Evolutionary conservation across 2,888 invertebrate genomes (phyloP), one percentile per base, ranked within the genome.

Genomic region (Caenorhabditis imperialis): DNA sequence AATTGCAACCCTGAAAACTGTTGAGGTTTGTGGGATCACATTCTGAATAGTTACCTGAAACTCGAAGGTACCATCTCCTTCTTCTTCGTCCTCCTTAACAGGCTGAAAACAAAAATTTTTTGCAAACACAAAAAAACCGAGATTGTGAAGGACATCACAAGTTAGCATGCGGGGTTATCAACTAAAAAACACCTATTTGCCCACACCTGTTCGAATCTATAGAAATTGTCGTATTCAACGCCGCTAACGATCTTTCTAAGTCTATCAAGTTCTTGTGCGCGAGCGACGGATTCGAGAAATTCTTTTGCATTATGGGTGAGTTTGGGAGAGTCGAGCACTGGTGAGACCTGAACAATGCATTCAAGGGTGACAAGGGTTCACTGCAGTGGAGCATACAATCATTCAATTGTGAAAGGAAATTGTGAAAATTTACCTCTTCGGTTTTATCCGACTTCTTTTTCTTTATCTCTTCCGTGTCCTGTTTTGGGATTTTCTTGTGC

Each of bases 1-100:
- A 18, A 16, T 27, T 54, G 54, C 74, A 69, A 3, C 67, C 74
- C 55, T 67, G 16, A 14, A 70, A 45, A n/a, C 10, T 40, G 23
- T 42, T 8, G 7, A 14, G 27, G 22, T 42, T 22, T 44, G 7
- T 45, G 35, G 6, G 10, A 10, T 30, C 10, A 16, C 20, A 47
- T 12, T 54, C 61, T 37, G 51, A 2, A 30, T 65, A 33, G 1
- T 33, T 47, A 20, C 33, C 38, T 3, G 16, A 42, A 25, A n/a
- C n/a, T 61, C 65, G 3, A 54, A 65, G 4, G 25, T 54, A 27
- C 47, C 55, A 10, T 45, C 47, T 16, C 54, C 58, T 0, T 3
- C 20, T 3, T 3, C 7, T 44, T 60, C 58, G 0, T 51, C 54
- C 8, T n/a, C n/a, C n/a, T n/a, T n/a, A n/a, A n/a, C n/a, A n/a